Evolutionary conservation across 2,113 vertebrate species (phyloP), one percentile per base, ranked within the genome.

Genomic region (Xiphophorus hellerii): DNA sequence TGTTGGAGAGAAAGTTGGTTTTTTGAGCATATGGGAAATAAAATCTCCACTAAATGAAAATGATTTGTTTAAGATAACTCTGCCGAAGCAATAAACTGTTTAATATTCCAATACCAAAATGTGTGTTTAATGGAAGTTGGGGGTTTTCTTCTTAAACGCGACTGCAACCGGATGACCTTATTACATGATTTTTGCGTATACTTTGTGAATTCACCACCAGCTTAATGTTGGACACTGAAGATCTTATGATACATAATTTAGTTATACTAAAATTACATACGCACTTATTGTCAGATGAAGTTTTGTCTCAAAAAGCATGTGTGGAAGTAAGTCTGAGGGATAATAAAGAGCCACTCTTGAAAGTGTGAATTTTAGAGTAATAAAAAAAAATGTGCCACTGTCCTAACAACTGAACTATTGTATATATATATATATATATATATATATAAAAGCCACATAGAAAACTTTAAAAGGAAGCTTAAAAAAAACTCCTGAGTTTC

Each of bases 1-100:
- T 35, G 44, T 51, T 64, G 61, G 37, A 63, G 71, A 79, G 74
- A 81, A 69, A 44, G 66, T 80, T 10, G 33, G 33, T 1, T 54
- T n/a, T 58, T 58, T 25, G 51, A 58, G 51, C 51, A 9, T 58
- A n/a, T 58, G 51, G 51, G 25, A 58, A 58, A 58, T 58, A 3
- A 58, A 58, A 58, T 58, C 17, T 58, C 51, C 20, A 10, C 22
- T 11, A n/a, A 22, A n/a, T n/a, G 51, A 58, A 58, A n/a, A 9
- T 1, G 25, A 22, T 25, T 25, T 9, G 20, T 54, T 22, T n/a
- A n/a, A 1, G 2, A 58, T n/a, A 48, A 17, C 17, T 20, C 17
- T 48, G 25, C 51, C 11, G 25, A n/a, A 10, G 51, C 51, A n/a
- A 3, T n/a, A 48, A 48, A 48, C 17, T 0, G 15, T 48, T 48